Conservation (phyloP, 2,888 invertebrate genomes). For the Alviniconcha strummeri region DNA sequence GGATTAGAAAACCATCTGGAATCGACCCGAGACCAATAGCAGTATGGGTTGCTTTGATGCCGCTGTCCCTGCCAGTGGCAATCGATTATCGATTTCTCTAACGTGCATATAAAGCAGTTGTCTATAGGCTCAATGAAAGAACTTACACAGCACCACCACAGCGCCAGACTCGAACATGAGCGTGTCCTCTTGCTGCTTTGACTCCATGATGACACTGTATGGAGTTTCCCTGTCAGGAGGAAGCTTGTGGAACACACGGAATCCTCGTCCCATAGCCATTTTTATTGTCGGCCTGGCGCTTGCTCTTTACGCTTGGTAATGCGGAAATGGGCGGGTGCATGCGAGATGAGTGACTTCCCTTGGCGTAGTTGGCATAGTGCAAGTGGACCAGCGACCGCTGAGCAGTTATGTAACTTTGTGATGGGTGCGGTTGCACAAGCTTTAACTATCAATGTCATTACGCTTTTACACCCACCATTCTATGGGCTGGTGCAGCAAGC, state of each 20-base stretch:
- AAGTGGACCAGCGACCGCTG: too few species aligned
- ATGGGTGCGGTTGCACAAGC: too few species aligned
- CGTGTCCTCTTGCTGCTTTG: slow-evolving; percentile 89
- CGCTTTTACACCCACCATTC: too few species aligned
- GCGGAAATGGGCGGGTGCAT: slow-evolving; percentile 28
- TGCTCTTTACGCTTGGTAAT: not conserved
- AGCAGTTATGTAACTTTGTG: too few species aligned
- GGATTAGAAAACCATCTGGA: too few species aligned
- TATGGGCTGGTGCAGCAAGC: too few species aligned
- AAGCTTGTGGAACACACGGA: slow-evolving; percentile 91
- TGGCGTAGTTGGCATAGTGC: not conserved
- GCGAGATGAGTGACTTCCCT: slow-evolving; percentile 13
- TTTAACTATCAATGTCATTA: too few species aligned
- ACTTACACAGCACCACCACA: slow-evolving; percentile 87
- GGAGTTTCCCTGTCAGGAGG: slow-evolving; percentile 79
- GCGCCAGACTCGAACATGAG: slow-evolving; percentile 94
- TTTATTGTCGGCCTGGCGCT: not conserved
- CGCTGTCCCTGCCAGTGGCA: not conserved
- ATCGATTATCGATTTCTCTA: slow-evolving; percentile 14
- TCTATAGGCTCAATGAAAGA: not conserved
- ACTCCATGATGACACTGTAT: slow-evolving; percentile 92
- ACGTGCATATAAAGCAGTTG: not conserved
- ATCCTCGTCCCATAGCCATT: slow-evolving; percentile 96
- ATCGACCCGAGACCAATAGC: too few species aligned
- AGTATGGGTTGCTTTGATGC: too few species aligned